Evolutionary conservation across 2,797 vertebrate genomes (phyloP).

Genomic region (Mormyrus proboscirostris): DNA sequence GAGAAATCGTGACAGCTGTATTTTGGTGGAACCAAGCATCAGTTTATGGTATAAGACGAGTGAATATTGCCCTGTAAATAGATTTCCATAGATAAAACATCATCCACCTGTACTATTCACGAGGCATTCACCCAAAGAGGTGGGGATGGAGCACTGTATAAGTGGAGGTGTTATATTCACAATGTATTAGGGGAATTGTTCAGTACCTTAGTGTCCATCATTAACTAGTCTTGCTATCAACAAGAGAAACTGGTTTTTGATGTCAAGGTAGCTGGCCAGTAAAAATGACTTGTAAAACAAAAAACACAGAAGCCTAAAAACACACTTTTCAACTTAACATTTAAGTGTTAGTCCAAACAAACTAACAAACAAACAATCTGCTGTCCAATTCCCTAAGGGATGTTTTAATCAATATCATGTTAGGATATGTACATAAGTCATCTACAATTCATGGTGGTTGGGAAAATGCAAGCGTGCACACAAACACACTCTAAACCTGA

Average conservation of each 20-base stretch:
- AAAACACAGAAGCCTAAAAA: neutral
- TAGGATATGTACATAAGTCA: neutral
- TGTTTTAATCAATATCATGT: neutral
- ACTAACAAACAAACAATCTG: neutral
- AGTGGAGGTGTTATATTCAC: neutral
- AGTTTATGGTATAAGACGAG: neutral
- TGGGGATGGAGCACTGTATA: neutral
- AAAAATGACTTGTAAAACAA: neutral
- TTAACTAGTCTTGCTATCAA: neutral
- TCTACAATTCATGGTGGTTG: neutral
- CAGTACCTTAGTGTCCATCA: neutral
- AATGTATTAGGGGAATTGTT: neutral
- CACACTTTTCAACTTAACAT: neutral
- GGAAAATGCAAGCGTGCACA: neutral
- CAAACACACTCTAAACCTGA: neutral
- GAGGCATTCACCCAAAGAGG: neutral
- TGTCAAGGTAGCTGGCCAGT: neutral
- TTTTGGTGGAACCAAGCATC: neutral
- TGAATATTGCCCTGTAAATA: neutral
- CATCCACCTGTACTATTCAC: neutral
- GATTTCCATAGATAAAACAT: neutral
- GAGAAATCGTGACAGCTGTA: neutral
- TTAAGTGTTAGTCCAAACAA: neutral
- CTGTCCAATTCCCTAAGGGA: neutral
- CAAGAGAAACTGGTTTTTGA: neutral